These are phyloP conservation scores for Pantelozetes paolii DNA, from an alignment of 2,888 invertebrate species.

Conservation along the genomic window DNA sequence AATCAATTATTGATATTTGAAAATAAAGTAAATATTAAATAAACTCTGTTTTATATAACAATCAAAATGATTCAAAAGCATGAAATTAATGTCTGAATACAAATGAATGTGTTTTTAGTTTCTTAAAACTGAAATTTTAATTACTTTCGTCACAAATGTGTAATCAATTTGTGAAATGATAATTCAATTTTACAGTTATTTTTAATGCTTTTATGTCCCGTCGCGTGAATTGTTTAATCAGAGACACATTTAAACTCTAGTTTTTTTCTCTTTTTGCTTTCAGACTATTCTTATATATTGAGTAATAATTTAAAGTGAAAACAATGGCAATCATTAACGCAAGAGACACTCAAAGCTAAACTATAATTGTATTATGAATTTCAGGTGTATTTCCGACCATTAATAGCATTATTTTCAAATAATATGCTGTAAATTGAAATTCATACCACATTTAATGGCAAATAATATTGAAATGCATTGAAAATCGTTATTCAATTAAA, in stretches of 20 bases:
- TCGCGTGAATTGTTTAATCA: conserved; percentile 23
- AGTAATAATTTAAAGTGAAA: neutral
- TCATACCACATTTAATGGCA: too few species aligned
- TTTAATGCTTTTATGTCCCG: neutral
- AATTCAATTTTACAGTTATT: neutral
- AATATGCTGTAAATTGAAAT: too few species aligned
- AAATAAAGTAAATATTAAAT: too few species aligned
- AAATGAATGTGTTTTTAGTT: neutral
- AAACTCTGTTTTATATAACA: too few species aligned
- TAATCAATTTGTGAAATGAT: neutral
- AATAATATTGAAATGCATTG: too few species aligned
- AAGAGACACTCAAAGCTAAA: neutral
- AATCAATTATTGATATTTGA: too few species aligned
- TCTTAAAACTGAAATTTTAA: neutral
- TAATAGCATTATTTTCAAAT: too few species aligned
- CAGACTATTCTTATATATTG: too few species aligned
- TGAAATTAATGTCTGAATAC: neutral
- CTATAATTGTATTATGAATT: too few species aligned
- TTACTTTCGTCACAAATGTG: neutral
- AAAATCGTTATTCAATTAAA: too few species aligned
- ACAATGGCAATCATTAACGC: neutral
- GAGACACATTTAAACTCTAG: neutral
- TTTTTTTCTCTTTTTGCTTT: neutral
- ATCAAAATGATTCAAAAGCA: too few species aligned
- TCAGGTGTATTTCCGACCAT: too few species aligned